Evolutionary conservation across 35 echinoderm and acorn worm genomes (phyloP).

Genomic region (Patiria miniata): DNA sequence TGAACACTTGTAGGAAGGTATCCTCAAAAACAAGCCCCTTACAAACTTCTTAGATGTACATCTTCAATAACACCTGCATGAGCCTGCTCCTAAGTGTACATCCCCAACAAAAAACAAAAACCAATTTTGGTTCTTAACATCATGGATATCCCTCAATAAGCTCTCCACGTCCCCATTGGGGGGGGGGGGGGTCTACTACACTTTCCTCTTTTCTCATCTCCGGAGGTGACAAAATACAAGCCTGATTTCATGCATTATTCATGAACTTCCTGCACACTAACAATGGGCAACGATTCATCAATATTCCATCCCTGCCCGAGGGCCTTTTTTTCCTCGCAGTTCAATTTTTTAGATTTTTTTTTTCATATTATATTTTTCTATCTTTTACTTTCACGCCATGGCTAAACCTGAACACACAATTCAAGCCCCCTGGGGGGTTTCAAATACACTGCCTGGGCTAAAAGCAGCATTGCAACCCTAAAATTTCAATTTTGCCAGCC

Average conservation of each 20-base stretch:
- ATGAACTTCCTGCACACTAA: neutral
- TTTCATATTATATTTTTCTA: neutral
- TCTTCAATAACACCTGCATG: too few species aligned
- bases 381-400: neutral
- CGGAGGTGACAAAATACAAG: constrained; percentile 7
- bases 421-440: neutral
- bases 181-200: neutral
- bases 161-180: neutral
- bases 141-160: too few species aligned
- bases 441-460: constrained; percentile 11
- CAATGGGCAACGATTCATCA: neutral
- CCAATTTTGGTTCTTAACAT: constrained; percentile 11
- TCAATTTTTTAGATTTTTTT: too few species aligned
- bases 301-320: neutral
- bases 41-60: too few species aligned
- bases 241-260: constrained; percentile 20
- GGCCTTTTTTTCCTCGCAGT: neutral
- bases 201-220: neutral
- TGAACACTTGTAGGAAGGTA: too few species aligned
- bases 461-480: constrained; percentile 28
- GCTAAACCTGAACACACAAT: constrained; percentile 31
- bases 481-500: constrained; percentile 26
- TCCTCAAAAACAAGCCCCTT: too few species aligned
- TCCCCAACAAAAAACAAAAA: too few species aligned
- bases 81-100: too few species aligned